Evolutionary conservation across 2,888 invertebrate species (phyloP).

Genomic region (Micoletzkya japonica): DNA sequence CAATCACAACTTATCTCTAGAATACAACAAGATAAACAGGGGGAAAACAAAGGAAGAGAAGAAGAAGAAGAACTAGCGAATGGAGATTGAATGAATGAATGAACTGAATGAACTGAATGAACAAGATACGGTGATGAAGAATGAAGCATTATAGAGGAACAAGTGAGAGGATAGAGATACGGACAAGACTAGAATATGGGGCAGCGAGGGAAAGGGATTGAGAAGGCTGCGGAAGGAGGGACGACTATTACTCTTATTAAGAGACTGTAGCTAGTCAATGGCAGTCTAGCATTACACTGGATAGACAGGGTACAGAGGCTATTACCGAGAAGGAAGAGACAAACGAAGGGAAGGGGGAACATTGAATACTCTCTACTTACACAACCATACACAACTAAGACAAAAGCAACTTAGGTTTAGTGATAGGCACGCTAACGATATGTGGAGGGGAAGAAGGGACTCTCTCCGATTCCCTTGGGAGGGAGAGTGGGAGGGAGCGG

Average conservation of each 20-base stretch:
- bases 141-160: background rate
- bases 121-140: background rate
- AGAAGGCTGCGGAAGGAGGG: background rate
- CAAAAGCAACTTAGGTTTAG: background rate
- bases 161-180: background rate
- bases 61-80: background rate
- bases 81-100: background rate
- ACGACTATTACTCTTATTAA: no score
- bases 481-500: no score
- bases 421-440: no score
- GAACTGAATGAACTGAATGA: background rate
- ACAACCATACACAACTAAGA: background rate
- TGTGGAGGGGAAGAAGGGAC: slow-evolving; percentile 13
- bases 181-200: background rate
- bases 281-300: no score
- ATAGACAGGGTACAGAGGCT: background rate
- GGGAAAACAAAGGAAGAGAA: background rate
- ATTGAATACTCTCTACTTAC: background rate
- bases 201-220: background rate
- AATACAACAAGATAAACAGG: background rate
- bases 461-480: slow-evolving; percentile 18
- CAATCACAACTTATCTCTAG: no score
- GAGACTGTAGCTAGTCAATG: no score
- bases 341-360: background rate
- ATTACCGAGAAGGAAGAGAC: background rate